A percentile compares a stretch with the other conserved stretches of the same genome.
phyloP scores from a whole-genome alignment of 2,113 vertebrate species.

The Meles meles region DNA sequence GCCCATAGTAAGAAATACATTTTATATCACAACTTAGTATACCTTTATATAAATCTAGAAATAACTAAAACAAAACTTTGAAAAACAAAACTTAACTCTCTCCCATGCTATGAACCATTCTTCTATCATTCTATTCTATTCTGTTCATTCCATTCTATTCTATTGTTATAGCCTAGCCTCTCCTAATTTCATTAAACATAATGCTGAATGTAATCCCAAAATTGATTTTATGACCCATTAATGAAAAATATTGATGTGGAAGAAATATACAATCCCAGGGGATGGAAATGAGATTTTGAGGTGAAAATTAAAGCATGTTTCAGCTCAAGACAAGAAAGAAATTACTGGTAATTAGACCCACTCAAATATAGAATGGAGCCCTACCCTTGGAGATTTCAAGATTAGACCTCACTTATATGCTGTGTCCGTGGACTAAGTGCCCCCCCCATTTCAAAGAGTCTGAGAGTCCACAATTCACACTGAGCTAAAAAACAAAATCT shows the following conservation, averaged over 20 bases:
- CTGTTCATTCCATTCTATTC: neutral
- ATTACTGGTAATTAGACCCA: neutral
- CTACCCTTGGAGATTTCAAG: neutral
- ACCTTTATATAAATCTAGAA: neutral
- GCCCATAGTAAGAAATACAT: neutral
- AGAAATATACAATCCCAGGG: neutral
- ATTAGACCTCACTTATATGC: neutral
- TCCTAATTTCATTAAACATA: neutral
- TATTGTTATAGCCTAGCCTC: neutral
- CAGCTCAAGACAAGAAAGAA: constrained; percentile 25
- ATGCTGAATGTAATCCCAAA: neutral
- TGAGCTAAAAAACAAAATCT: neutral
- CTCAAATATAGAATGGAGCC: neutral
- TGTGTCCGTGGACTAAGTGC: neutral
- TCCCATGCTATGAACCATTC: neutral
- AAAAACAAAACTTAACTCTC: neutral
- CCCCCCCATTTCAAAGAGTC: neutral
- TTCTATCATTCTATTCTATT: neutral
- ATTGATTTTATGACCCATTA: constrained; percentile 12
- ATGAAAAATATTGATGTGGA: neutral
- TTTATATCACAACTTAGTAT: neutral
- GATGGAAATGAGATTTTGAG: neutral
- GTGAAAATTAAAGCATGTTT: constrained; percentile 7
- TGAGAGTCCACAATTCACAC: neutral
- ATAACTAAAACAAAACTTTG: neutral